Base-by-base conservation (phyloP, 2,888 invertebrate genomes). In the Stenchaetothrips biformis region DNA sequence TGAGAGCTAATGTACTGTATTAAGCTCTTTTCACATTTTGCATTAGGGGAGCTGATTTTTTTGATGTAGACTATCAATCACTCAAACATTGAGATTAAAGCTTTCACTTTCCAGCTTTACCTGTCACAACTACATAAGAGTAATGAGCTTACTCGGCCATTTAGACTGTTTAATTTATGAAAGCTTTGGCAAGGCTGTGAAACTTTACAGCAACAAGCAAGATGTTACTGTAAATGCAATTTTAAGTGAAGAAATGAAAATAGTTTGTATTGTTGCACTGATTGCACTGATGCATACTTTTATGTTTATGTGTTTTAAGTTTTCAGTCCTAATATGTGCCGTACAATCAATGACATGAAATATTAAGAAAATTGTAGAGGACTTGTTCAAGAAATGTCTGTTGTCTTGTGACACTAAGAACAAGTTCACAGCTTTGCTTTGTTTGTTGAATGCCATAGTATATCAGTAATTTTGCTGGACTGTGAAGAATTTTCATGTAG, bases 101-200 rank as follows among this genome's bases (percentile, higher is more conserved):
- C 67, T 74, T 74, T 74, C 67, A 74, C 67, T 21, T 25, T 74
- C 21, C 11, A n/a, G 25, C 11, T 74, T 21, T 8, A 7, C 21
- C 8, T 74, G 67, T 74, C 67, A 74, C 67, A 67, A 67, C 67
- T 74, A 53, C 53, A 53, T 53, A 18, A 74, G 67, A 74, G 67
- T 74, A 74, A 74, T 74, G 67, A 74, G 67, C 67, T 74, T 74
- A 74, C 67, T 74, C 67, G 11, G 67, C 67, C 67, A 74, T 74
- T 74, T 74, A 74, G 67, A 74, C 67, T 74, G 67, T 74, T 74
- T 74, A 74, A 74, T 7, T 21, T 74, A 74, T 74, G 67, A 74
- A 74, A 74, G 67, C 67, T 74, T 74, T 74, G 21, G 11, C 21
- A 74, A 74, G 67, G 67, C 67, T 74, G 67, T 74, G 67, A 74